Conservation (phyloP, 2,113 vertebrate species). For the Centropristis striata region DNA sequence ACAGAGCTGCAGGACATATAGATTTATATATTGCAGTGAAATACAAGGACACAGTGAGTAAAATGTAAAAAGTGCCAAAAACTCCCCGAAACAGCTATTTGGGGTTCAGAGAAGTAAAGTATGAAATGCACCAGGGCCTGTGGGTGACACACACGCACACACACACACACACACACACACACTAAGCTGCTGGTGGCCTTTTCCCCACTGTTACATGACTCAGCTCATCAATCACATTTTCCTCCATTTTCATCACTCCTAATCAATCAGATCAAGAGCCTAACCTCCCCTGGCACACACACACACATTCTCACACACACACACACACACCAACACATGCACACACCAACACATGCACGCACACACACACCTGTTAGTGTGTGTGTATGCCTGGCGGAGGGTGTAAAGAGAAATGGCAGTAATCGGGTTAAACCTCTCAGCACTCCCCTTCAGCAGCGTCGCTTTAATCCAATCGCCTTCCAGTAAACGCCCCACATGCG, state of each 20-base stretch:
- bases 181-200: constrained; percentile 8
- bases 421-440: constrained; percentile 71
- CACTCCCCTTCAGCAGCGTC: constrained; percentile 44
- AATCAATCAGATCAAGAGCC: constrained; percentile 56
- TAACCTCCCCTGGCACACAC: constrained; percentile 10
- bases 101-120: too few species aligned
- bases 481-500: constrained; percentile 63
- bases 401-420: constrained; percentile 41
- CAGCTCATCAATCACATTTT: constrained; percentile 50
- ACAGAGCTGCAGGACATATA: too few species aligned
- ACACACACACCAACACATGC: constrained; percentile 15
- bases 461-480: constrained; percentile 72
- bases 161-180: too few species aligned
- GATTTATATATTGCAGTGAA: too few species aligned
- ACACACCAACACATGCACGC: constrained; percentile 12
- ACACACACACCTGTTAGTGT: constrained; percentile 13
- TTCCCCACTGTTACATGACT: constrained; percentile 11
- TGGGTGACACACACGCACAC: too few species aligned
- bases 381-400: neutral
- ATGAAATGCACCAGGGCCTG: too few species aligned
- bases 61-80: too few species aligned
- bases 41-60: too few species aligned
- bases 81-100: too few species aligned
- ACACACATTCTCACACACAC: too few species aligned
- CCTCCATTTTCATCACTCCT: constrained; percentile 52